Evolutionary conservation across 2,888 invertebrate species (phyloP), one percentile per base, ranked within the genome.

Genomic region (Encarsia formosa): DNA sequence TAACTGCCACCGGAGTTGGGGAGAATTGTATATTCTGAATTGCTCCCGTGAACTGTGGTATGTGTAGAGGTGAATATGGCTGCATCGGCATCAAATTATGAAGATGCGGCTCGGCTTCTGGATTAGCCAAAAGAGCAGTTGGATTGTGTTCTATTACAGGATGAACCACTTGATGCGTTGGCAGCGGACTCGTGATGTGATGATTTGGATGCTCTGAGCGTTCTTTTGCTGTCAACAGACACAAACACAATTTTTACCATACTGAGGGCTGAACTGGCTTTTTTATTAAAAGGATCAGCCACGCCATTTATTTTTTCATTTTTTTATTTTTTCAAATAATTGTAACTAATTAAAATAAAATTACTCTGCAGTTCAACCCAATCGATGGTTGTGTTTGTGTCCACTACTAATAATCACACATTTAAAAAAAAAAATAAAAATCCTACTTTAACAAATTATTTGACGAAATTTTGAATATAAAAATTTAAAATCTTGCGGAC

Each of bases 321-420:
- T 44, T 31, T 42, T 31, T 31, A 3, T 6, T 31, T 31, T 31
- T 31, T 31, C 6, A 6, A n/a, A n/a, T 3, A 6, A n/a, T 31
- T 4, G n/a, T n/a, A n/a, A n/a, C n/a, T n/a, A n/a, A 15, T 29
- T 43, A 29, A 53, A 57, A 49, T 61, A 58, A 60, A 61, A 67
- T 64, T 49, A 52, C 60, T 61, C 52, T 59, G 64, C 69, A 71
- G 70, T 68, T 69, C 70, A 71, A 70, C 70, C 70, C 70, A 63
- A 65, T 63, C 61, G 68, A 70, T 70, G 69, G 70, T 69, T 70
- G 70, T 70, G 70, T 70, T 71, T 71, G 70, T 71, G 70, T 70
- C 70, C 68, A 65, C n/a, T 69, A 65, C 61, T 59, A 40, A 48
- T 26, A 48, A 22, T 34, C 18, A 34, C 6, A 51, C 23, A 18